These are phyloP conservation scores for Mastacembelus armatus DNA, from an alignment of 2,797 vertebrate species.

Conservation along the genomic window DNA sequence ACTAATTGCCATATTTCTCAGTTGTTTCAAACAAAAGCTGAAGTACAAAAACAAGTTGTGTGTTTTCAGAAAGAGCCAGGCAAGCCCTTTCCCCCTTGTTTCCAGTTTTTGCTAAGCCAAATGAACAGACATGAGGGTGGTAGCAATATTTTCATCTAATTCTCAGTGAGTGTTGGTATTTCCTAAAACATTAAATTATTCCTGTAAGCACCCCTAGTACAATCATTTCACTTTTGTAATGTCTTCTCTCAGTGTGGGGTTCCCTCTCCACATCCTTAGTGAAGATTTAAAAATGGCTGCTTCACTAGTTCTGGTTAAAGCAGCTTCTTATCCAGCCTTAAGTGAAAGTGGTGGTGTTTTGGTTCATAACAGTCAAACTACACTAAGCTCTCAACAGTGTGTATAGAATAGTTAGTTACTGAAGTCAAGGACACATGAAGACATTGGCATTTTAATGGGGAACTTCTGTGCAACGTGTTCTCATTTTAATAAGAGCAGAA, in stretches of 20 bases:
- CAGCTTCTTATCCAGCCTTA: neutral
- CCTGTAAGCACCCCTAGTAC: neutral
- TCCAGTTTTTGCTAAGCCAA: neutral
- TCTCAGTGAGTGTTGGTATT: neutral
- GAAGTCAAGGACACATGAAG: constrained; percentile 11
- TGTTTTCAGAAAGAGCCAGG: too few species aligned
- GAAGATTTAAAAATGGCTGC: constrained; percentile 7
- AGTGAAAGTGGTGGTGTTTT: constrained; percentile 1
- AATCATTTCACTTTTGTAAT: neutral
- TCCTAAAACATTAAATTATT: neutral
- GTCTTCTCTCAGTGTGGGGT: neutral
- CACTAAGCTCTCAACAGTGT: neutral
- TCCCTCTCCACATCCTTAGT: neutral
- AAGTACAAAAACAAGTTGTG: neutral
- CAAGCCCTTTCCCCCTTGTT: too few species aligned
- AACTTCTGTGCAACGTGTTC: constrained; percentile 14
- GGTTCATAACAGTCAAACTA: neutral
- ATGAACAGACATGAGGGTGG: neutral
- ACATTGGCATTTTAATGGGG: constrained; percentile 25
- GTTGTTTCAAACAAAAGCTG: neutral
- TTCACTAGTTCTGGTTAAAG: constrained; percentile 5
- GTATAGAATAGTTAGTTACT: constrained; percentile 1
- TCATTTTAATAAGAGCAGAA: constrained; percentile 18
- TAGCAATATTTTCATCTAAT: too few species aligned
- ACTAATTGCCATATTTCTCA: too few species aligned